A percentile compares a stretch with the other conserved stretches of the same genome.
Conservation (phyloP, 2,113 vertebrate genomes). For the Nanorana parkeri region DNA sequence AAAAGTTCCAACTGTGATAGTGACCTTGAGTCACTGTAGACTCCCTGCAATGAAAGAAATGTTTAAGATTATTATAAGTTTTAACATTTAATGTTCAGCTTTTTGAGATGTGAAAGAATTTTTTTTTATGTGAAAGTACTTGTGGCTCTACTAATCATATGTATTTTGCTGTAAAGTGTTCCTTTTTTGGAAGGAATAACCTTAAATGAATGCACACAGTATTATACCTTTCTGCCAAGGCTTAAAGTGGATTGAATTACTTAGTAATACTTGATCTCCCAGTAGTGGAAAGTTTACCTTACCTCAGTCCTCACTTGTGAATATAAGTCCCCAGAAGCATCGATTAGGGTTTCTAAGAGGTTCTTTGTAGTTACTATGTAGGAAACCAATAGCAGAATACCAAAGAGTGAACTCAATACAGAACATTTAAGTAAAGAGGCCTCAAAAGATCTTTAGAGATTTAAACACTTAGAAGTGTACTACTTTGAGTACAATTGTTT, state of each 20-base stretch:
- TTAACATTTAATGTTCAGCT: neutral
- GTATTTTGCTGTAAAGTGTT: neutral
- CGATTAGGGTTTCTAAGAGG: slow-evolving; percentile 23
- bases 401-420: neutral
- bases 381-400: slow-evolving; percentile 21
- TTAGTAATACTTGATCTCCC: neutral
- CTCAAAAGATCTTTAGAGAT: no score
- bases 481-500: no score
- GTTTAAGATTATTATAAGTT: neutral
- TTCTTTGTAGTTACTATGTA: slow-evolving; percentile 2
- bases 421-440: neutral
- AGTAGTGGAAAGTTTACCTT: neutral
- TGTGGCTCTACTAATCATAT: neutral
- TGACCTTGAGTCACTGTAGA: neutral
- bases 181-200: slow-evolving; percentile 4
- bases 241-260: slow-evolving; percentile 18
- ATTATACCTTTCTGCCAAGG: neutral
- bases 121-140: neutral
- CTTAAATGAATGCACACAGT: neutral
- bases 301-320: slow-evolving; percentile 8
- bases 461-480: no score
- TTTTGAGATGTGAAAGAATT: neutral
- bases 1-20: no score
- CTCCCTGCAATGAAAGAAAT: neutral
- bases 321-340: slow-evolving; percentile 36